Conservation (phyloP, 2,888 invertebrate genomes). For the Apeira syringaria region DNA sequence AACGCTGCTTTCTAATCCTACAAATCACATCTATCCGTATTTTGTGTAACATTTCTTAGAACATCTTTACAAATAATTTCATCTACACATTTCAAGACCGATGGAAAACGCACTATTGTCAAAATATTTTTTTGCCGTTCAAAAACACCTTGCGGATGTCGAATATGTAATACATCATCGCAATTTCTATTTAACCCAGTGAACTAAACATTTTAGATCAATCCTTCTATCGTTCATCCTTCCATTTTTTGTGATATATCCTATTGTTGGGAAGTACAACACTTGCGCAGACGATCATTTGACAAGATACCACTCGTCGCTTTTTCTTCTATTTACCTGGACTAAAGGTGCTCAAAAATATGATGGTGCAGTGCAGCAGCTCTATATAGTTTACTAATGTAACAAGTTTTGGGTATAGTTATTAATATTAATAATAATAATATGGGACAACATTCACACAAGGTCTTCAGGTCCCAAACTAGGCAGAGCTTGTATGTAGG, state of each 20-base stretch:
- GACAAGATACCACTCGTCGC: constrained; percentile 55
- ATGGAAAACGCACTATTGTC: constrained; percentile 15
- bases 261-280: constrained; percentile 47
- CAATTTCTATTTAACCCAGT: constrained; percentile 40
- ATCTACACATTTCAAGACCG: background rate
- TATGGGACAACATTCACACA: too few relatives aligned
- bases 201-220: constrained; percentile 47
- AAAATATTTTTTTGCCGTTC: constrained; percentile 13
- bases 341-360: constrained; percentile 31
- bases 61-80: background rate
- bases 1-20: too few relatives aligned
- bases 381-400: too few relatives aligned
- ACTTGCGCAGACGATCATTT: constrained; percentile 73
- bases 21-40: too few relatives aligned
- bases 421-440: too few relatives aligned
- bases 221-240: constrained; percentile 53
- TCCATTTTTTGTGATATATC: constrained; percentile 32
- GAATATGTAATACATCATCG: constrained; percentile 41
- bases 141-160: constrained; percentile 52
- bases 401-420: too few relatives aligned
- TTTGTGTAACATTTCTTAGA: background rate
- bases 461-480: too few relatives aligned
- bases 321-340: constrained; percentile 50
- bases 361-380: too few relatives aligned
- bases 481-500: too few relatives aligned